Base-by-base conservation (phyloP, 2,113 vertebrate species). In the Chauna torquata region DNA sequence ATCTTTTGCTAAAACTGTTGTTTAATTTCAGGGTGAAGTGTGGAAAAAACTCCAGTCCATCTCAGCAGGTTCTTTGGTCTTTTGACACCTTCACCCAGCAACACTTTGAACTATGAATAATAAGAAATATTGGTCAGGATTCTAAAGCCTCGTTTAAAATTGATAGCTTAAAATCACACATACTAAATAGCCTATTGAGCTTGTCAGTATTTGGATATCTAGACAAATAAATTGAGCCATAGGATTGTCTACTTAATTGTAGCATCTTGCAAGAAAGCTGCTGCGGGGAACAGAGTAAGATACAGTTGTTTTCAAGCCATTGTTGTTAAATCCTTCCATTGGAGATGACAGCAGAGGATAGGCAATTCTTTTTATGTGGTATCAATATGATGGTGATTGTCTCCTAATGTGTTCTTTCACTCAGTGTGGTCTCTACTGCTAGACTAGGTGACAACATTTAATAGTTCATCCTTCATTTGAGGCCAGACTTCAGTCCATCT, bases 401-500 rank as follows among this genome's bases (percentile, higher is more conserved):
- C 83, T 78, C 47, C 69, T 84, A 64, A 86, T 20, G n/a, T 91
- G 70, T 70, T 72, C 70, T 79, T 94, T 65, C 42, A 17, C 68
- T 86, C 90, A 32, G 30, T 16, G 44, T 82, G 74, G 52, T 72
- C 74, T 57, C 89, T 84, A 32, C 54, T 82, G 61, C 89, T 96
- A 70, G 75, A 81, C 65, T 76, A 76, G 69, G 84, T 90, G 91
- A 92, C 89, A 91, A 82, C 79, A 76, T 91, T 90, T 87, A 72
- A 96, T 54, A 92, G 89, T 54, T 91, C 52, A 71, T 91, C 74
- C 89, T 91, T 85, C 91, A 90, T 85, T 91, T 87, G 78, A 94
- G 87, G 66, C 55, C 76, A 87, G 65, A 75, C 87, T 89, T 94
- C 87, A 85, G 81, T 87, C 66, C 57, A 82, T 89, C 92, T 76